Conservation (phyloP, 1,140 invertebrate genomes). For the Capitella teleta region DNA sequence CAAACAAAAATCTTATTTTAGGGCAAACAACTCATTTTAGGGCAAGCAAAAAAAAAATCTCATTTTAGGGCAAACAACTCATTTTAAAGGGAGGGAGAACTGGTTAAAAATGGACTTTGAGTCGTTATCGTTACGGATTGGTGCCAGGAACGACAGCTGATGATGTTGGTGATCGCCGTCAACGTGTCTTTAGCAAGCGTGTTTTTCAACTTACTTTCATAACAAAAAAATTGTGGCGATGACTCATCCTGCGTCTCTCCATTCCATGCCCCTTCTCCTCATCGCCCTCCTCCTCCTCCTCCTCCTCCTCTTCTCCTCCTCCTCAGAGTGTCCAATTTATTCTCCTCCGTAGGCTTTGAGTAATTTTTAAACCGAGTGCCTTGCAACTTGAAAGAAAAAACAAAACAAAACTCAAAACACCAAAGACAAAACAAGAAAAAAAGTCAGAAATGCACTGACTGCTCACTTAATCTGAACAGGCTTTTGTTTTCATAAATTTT, state of each 20-base stretch:
- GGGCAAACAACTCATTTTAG: no score
- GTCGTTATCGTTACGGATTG: no score
- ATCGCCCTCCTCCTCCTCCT: no score
- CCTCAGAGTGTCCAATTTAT: not conserved
- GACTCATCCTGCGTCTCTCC: not conserved
- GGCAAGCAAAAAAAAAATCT: no score
- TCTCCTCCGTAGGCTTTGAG: not conserved
- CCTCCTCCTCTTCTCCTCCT: no score
- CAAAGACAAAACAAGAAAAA: no score
- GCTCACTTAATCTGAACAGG: not conserved
- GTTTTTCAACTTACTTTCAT: slow-evolving; percentile 93
- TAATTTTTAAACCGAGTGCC: not conserved
- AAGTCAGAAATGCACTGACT: not conserved
- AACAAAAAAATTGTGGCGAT: slow-evolving; percentile 8
- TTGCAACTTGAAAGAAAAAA: not conserved
- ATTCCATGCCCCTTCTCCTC: not conserved
- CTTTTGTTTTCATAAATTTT: not conserved
- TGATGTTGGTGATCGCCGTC: slow-evolving; percentile 87
- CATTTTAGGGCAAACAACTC: no score
- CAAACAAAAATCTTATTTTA: no score
- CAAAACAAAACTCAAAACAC: slow-evolving; percentile 1
- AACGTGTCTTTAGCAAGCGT: slow-evolving; percentile 92
- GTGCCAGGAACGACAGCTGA: slow-evolving; percentile 90
- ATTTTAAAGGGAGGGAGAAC: no score
- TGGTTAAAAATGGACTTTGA: no score